Evolutionary conservation across 2,113 vertebrate genomes (phyloP), one percentile per base, ranked within the genome.

Genomic region (Bufo bufo): DNA sequence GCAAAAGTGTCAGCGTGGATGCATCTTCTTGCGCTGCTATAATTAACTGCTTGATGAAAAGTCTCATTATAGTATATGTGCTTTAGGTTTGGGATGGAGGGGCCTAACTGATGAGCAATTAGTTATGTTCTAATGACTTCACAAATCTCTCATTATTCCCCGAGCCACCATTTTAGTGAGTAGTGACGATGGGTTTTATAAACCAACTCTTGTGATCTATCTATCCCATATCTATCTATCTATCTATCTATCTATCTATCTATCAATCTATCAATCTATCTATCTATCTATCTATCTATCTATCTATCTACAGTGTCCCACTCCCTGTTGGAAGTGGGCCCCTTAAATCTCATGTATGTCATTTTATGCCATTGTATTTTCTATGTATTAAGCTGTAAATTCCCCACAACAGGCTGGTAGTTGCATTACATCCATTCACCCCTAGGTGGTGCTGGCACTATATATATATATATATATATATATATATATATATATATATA

Each of bases 11-110:
- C 88, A 91, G 89, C 77, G 77, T 77, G 80, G 58, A 59, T 89
- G 83, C 43, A 49, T 75, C 56, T 91, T 78, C 90, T 90, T 82
- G 83, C 90, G 90, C 58, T 89, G 43, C 72, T 87, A 82, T 90
- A 91, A 93, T 92, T 90, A 92, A 92, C 90, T 91, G 85, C 88
- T 77, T 92, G 89, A 89, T 91, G 87, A 94, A 93, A 92, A 92
- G 87, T 92, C 93, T 94, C 91, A 84, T 92, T 93, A 92, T 23
- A 49, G 80, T 19, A 16, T 50, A 45, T 65, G 77, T 52, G 56
- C 58, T 77, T 50, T 71, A 84, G 80, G 84, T 6, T 84, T 23
- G 82, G 47, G 63, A 54, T 84, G n/a, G n/a, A 0, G 89, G 85
- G 85, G 85, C 90, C 83, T 75, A 80, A 52, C 65, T 90, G 49